phyloP scores from a whole-genome alignment of 2,113 vertebrate species.

The Xenopus borealis region DNA sequence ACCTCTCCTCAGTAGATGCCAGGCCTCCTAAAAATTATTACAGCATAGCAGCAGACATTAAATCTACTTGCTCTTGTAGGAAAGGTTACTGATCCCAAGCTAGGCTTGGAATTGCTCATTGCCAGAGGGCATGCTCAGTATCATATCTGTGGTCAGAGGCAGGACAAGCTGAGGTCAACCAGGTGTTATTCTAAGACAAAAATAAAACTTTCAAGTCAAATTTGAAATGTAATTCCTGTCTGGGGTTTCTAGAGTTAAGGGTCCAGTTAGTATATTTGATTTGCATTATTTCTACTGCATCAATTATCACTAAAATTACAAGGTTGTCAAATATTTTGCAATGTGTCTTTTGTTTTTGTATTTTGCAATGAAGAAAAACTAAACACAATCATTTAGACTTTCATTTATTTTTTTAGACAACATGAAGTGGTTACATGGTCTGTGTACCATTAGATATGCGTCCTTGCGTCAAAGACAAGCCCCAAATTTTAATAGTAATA shows the following conservation, averaged over 20 bases:
- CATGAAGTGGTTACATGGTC: conserved; percentile 7
- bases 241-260: conserved; percentile 14
- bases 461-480: conserved; percentile 1
- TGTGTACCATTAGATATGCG: conserved; percentile 2
- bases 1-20: background rate
- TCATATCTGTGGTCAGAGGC: conserved; percentile 54
- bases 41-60: conserved; percentile 17
- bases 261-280: conserved; percentile 26
- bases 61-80: conserved; percentile 1
- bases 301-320: no score
- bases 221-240: conserved; percentile 47
- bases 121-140: conserved; percentile 60
- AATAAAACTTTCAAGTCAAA: conserved; percentile 51
- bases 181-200: conserved; percentile 56
- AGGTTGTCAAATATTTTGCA: no score
- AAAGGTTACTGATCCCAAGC: background rate
- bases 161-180: conserved; percentile 59
- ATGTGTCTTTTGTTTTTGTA: no score
- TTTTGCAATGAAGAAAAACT: no score
- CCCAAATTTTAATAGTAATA: background rate
- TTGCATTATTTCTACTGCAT: no score
- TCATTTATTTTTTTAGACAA: background rate
- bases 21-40: conserved; percentile 11
- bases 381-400: no score
- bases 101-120: conserved; percentile 56